Conservation (phyloP, 2,797 vertebrate genomes). For the Sebastiscus tertius region DNA sequence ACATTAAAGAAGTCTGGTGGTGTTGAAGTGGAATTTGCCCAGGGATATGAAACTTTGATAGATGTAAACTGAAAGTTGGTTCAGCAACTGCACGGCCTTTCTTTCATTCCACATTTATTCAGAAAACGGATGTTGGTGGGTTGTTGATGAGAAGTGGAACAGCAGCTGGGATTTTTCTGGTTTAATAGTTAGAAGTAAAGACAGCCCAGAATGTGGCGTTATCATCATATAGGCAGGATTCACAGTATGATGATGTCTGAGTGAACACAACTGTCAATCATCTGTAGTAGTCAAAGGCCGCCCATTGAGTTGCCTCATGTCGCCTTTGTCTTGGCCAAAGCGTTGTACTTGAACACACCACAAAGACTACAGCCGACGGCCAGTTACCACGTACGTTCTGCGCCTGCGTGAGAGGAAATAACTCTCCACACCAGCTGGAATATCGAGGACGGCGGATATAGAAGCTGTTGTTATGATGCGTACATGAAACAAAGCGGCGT, state of each 20-base stretch:
- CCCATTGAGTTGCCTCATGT: too few relatives aligned
- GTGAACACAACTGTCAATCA: neutral
- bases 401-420: too few relatives aligned
- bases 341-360: too few relatives aligned
- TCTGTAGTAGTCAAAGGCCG: neutral
- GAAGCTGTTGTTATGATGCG: too few relatives aligned
- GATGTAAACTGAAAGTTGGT: neutral
- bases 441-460: too few relatives aligned
- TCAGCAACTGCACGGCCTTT: neutral
- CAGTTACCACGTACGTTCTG: too few relatives aligned
- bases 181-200: neutral
- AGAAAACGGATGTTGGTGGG: neutral
- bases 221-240: neutral
- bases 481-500: too few relatives aligned
- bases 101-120: neutral
- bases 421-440: too few relatives aligned
- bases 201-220: neutral
- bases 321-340: too few relatives aligned
- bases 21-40: neutral
- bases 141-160: neutral
- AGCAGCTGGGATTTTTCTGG: neutral
- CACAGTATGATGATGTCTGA: neutral
- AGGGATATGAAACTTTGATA: conserved; percentile 3
- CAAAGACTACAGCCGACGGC: too few relatives aligned
- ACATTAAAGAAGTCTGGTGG: conserved; percentile 9